phyloP scores from a whole-genome alignment of 2,797 vertebrate genomes.

The Macroramphosus scolopax region DNA sequence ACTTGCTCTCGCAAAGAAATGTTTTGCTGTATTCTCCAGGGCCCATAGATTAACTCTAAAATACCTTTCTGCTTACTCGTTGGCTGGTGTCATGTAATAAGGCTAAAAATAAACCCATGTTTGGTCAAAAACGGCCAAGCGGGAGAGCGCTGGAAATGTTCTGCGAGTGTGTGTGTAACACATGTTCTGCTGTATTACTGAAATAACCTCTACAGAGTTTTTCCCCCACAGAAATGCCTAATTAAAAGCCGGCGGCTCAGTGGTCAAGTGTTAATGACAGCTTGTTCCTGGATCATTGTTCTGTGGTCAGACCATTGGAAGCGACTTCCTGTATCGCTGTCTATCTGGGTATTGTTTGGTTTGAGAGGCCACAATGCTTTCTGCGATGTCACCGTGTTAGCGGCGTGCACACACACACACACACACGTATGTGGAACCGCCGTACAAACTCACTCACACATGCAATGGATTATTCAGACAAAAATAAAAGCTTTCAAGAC shows the following conservation, averaged over 20 bases:
- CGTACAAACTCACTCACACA: conserved; percentile 20
- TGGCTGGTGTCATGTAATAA: conserved; percentile 63
- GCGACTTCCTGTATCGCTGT: conserved; percentile 53
- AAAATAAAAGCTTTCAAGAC: conserved; percentile 45
- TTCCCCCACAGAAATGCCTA: conserved; percentile 27
- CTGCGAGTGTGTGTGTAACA: conserved; percentile 36
- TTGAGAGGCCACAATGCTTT: conserved; percentile 40
- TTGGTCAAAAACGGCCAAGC: conserved; percentile 57
- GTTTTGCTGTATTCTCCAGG: conserved; percentile 60
- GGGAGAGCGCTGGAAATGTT: conserved; percentile 42
- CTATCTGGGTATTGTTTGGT: conserved; percentile 55
- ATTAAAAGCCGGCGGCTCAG: conserved; percentile 46
- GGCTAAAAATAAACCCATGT: conserved; percentile 73
- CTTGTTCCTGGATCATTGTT: conserved; percentile 30
- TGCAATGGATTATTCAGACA: conserved; percentile 32
- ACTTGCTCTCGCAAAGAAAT: conserved; percentile 43
- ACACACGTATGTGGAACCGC: too few relatives aligned
- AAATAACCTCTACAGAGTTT: conserved; percentile 27
- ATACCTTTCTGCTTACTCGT: conserved; percentile 74
- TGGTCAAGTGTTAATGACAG: conserved; percentile 42
- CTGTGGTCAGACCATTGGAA: conserved; percentile 21
- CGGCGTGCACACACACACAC: conserved; percentile 13
- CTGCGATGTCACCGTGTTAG: conserved; percentile 42
- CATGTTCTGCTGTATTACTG: conserved; percentile 44
- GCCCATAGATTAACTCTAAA: conserved; percentile 71